Evolutionary conservation across 2,113 vertebrate genomes (phyloP).

Genomic region (Silurus meridionalis): DNA sequence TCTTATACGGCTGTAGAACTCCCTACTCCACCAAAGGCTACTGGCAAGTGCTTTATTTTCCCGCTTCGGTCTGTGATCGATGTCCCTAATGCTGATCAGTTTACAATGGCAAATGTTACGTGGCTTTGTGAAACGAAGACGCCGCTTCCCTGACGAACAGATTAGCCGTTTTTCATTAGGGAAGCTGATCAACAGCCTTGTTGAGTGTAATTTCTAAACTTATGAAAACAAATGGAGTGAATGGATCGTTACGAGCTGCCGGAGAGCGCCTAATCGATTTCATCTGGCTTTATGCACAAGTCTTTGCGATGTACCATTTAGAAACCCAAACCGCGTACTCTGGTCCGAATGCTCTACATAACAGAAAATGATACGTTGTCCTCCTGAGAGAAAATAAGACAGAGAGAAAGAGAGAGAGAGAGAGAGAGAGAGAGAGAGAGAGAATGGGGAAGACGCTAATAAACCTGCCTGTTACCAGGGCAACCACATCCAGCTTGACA

Average conservation of each 20-base stretch:
- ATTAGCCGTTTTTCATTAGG: constrained; percentile 10
- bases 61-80: background rate
- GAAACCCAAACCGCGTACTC: constrained; percentile 14
- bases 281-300: constrained; percentile 9
- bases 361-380: constrained; percentile 39
- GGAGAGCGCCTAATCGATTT: constrained; percentile 20
- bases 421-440: background rate
- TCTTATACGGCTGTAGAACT: constrained; percentile 89
- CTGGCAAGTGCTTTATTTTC: constrained; percentile 76
- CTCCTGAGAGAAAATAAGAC: constrained; percentile 24
- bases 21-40: constrained; percentile 82
- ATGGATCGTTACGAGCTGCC: constrained; percentile 14
- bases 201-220: constrained; percentile 30
- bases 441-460: constrained; percentile 40
- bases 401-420: background rate
- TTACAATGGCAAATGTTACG: background rate
- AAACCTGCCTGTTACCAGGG: constrained; percentile 58
- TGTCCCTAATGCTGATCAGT: background rate
- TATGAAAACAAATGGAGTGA: constrained; percentile 12
- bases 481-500: constrained; percentile 58
- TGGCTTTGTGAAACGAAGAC: constrained; percentile 5
- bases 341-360: constrained; percentile 18
- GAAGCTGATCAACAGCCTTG: constrained; percentile 16
- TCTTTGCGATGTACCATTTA: constrained; percentile 24
- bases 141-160: background rate